Base-by-base conservation (phyloP, 2,113 vertebrate genomes). In the Nipponia nippon region DNA sequence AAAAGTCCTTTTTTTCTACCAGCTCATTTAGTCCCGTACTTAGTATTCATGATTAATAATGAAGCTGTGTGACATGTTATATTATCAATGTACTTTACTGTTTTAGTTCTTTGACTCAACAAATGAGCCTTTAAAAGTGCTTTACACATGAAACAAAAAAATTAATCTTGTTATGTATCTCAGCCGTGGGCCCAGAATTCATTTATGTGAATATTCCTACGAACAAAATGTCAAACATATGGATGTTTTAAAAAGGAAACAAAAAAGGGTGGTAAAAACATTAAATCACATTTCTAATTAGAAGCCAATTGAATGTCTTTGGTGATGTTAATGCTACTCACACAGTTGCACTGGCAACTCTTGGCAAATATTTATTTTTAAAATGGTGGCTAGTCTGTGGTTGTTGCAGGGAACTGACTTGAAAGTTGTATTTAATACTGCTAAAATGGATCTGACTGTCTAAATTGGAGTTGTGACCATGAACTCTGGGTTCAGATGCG, bases 251-350 rank as follows among this genome's bases (percentile, higher is more conserved):
- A 96, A 92, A 92, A 73, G 26, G 67, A 93, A 80, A 73, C 16
- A 93, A 92, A 92, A 92, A 87, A 71, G 36, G 9, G 25, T 79
- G 81, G 38, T 67, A 84, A 91, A 83, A 95, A n/a, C 23, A 75
- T 93, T 89, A 89, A 87, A 84, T 63, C 56, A 71, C n/a, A 63
- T 91, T 91, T 93, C 47, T 95, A 93, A 91, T 97, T 95, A 93
- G 77, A 83, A 94, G 18, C 46, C 65, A 75, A 2, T 30, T 84
- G 25, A 85, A 56, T 76, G 61, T 84, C 44, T 94, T 84, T 87
- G 47, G 26, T 63, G 42, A n/a, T 91, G 58, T 73, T 94, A 61
- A 81, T 67, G 78, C 32, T 81, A 89, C 72, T 96, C 65, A 46
- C 29, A 83, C 42, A 34, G 59, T 52, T 81, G 42, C 44, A 67